Evolutionary conservation across 2,797 vertebrate species (phyloP).

Genomic region (Fringilla coelebs): DNA sequence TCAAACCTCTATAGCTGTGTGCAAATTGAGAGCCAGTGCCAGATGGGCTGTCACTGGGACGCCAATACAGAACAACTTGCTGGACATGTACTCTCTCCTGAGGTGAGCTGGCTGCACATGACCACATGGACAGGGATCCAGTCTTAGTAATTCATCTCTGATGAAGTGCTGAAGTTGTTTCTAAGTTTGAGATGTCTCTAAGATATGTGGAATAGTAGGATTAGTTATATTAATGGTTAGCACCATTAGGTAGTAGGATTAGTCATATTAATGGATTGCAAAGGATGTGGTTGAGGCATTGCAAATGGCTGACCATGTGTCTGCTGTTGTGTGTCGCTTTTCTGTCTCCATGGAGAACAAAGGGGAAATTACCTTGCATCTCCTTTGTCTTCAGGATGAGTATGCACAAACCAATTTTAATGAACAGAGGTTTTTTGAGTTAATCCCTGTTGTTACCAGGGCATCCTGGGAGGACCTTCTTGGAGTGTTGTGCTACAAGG

Average conservation of each 20-base stretch:
- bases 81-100: conserved; percentile 95
- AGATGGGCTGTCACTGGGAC: conserved; percentile 97
- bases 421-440: not conserved
- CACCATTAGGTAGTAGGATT: not conserved
- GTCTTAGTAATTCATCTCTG: not conserved
- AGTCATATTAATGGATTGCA: not conserved
- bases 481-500: not conserved
- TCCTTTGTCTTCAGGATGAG: not conserved
- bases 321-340: not conserved
- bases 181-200: not conserved
- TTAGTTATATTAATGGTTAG: not conserved
- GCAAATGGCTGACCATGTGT: not conserved
- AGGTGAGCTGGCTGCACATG: conserved; percentile 77
- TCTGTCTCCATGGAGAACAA: not conserved
- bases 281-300: not conserved
- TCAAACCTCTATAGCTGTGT: conserved; percentile 90
- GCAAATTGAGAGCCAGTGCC: conserved; percentile 83
- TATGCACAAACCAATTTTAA: not conserved
- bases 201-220: not conserved
- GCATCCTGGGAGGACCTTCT: not conserved
- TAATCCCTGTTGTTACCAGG: not conserved
- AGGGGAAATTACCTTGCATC: not conserved
- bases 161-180: not conserved
- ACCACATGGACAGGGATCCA: not conserved
- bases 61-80: conserved; percentile 95